Conservation (phyloP, 2,888 invertebrate species). For the Pristionchus arcanus region DNA sequence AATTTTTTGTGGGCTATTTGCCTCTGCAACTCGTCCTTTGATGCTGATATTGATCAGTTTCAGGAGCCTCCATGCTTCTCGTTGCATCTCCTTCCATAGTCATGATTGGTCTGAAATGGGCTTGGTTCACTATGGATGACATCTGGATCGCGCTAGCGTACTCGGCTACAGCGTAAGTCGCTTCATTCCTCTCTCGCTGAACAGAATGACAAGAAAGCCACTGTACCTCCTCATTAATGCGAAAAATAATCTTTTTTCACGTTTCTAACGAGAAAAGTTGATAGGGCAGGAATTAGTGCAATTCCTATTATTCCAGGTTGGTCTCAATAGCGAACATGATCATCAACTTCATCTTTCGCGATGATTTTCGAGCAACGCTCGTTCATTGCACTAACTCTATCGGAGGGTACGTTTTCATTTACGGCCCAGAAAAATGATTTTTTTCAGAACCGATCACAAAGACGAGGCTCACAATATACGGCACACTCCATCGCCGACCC, state of each 20-base stretch:
- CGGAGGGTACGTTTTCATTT: background rate
- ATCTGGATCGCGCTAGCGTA: background rate
- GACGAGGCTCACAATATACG: background rate
- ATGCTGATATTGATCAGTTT: background rate
- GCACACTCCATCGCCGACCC: background rate
- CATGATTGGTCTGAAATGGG: constrained; percentile 66
- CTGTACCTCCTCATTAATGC: background rate
- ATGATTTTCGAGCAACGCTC: constrained; percentile 2
- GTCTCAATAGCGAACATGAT: constrained; percentile 51
- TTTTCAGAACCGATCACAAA: background rate
- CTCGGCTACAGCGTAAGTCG: constrained; percentile 8
- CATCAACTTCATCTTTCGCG: constrained; percentile 41
- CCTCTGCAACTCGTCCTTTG: background rate
- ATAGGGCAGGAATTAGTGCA: background rate
- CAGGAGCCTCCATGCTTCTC: constrained; percentile 63
- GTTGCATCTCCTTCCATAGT: constrained; percentile 66
- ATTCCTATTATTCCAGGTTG: background rate
- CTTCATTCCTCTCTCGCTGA: background rate
- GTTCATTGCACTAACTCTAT: background rate
- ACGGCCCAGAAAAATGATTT: background rate
- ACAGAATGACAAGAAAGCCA: background rate
- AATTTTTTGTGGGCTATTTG: too few relatives aligned
- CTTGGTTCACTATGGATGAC: background rate
- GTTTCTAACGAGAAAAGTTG: background rate
- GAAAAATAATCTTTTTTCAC: background rate